phyloP scores from a whole-genome alignment of 2,888 invertebrate species.

The Eustalomyia histrio region DNA sequence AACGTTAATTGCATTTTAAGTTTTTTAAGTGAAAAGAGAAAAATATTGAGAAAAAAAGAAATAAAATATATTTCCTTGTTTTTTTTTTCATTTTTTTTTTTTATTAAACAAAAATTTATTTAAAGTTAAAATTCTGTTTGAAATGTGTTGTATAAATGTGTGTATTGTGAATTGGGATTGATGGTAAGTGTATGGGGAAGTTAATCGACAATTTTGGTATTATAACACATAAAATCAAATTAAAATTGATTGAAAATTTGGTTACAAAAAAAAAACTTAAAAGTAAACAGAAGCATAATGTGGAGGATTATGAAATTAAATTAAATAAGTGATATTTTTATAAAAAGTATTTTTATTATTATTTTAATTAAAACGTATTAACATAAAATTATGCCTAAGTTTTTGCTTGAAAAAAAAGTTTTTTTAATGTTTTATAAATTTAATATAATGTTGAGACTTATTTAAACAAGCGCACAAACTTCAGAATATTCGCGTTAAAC shows the following conservation, averaged over 20 bases:
- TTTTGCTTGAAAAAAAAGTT: too few species aligned
- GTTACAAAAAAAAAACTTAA: too few species aligned
- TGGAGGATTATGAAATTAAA: too few species aligned
- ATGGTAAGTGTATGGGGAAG: background rate
- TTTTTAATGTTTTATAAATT: too few species aligned
- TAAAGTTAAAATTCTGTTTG: background rate
- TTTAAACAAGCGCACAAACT: too few species aligned
- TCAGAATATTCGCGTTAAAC: too few species aligned
- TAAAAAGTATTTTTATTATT: too few species aligned
- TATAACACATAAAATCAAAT: background rate
- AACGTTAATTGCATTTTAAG: conserved; percentile 10
- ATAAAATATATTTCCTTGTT: conserved; percentile 55
- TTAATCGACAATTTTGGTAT: background rate
- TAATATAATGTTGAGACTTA: too few species aligned
- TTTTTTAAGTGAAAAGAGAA: conserved; percentile 35
- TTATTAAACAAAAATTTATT: conserved; percentile 13
- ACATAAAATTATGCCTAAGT: too few species aligned
- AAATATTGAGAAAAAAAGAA: conserved; percentile 57
- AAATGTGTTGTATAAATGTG: background rate
- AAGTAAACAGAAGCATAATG: too few species aligned
- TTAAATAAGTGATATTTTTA: too few species aligned
- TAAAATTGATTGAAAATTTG: background rate
- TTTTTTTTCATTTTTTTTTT: conserved; percentile 42
- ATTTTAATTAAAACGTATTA: too few species aligned
- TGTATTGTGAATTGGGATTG: background rate